Evolutionary conservation across 2,888 invertebrate genomes (phyloP), one percentile per base, ranked within the genome.

Genomic region (Pandemis cinnamomeana): DNA sequence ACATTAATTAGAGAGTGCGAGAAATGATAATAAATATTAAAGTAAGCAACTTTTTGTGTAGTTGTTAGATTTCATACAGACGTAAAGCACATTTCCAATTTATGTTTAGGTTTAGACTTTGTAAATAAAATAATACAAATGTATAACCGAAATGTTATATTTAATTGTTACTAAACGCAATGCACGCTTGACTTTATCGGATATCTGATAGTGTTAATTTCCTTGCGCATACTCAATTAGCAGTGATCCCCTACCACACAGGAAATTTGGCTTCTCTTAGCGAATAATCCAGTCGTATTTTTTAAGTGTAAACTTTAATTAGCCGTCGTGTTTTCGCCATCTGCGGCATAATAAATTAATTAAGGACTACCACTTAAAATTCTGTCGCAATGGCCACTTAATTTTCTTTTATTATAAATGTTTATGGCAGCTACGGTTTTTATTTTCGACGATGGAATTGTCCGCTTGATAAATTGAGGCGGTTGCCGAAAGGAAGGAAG

Each of bases 401-500:
- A 76, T 72, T 77, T 76, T 74, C 71, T 75, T 73, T 76, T 71
- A 78, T 75, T 75, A 75, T 74, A 71, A 77, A 72, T 77, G 74
- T 76, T 77, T 75, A 75, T 77, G 76, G 75, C 67, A 67, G 76
- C 72, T 69, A 76, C 78, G 73, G 72, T 80, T 66, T 76, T 76
- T 77, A 67, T 77, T 64, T 71, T 74, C 51, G 42, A 71, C 77
- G 78, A 79, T 77, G 81, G 82, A 84, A 85, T 83, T 74, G 72
- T 81, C 80, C 80, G 78, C 79, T 83, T 88, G 86, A 89, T 86
- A 86, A 88, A 89, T 89, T 86, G 83, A 83, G 83, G 81, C 80
- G 81, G 78, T 78, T 78, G 81, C 79, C 78, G 80, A 80, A 79
- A 83, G 86, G 87, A 87, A 86, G 85, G 84, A 83, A 85, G 76